phyloP scores from a whole-genome alignment of 2,888 invertebrate species.

The Lottia scabra region DNA sequence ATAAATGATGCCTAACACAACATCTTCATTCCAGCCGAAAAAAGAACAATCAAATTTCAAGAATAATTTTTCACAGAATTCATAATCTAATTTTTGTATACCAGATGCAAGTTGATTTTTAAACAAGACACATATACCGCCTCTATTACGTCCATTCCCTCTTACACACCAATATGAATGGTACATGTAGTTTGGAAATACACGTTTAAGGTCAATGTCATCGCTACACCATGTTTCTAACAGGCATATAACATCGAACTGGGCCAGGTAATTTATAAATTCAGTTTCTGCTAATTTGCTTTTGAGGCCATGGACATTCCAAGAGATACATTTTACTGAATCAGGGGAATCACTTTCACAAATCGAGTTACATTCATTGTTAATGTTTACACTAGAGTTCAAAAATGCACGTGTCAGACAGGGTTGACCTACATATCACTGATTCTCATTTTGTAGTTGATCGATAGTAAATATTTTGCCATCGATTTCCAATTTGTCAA shows the following conservation, averaged over 20 bases:
- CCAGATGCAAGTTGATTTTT: not conserved
- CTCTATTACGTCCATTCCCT: not conserved
- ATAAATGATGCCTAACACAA: not conserved
- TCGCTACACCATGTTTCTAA: conserved; percentile 2
- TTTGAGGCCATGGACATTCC: conserved; percentile 9
- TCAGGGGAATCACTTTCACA: not conserved
- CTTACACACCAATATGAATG: not conserved
- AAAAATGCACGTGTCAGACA: not conserved
- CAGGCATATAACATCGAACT: not conserved
- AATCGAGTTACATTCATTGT: not conserved
- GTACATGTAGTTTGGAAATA: not conserved
- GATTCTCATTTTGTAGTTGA: not conserved
- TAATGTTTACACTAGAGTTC: not conserved
- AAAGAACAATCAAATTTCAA: not conserved
- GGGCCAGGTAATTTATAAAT: not conserved
- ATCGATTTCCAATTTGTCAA: not conserved
- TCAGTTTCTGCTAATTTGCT: not conserved
- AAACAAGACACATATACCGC: not conserved
- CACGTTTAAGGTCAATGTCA: not conserved
- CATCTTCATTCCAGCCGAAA: conserved; percentile 4
- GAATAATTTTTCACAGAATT: not conserved
- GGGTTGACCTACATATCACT: not conserved
- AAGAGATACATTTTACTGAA: not conserved
- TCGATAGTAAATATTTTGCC: not conserved
- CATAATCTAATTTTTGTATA: not conserved